These are phyloP conservation scores for Hippocampus zosterae DNA, from an alignment of 2,113 vertebrate species.

Conservation along the genomic window DNA sequence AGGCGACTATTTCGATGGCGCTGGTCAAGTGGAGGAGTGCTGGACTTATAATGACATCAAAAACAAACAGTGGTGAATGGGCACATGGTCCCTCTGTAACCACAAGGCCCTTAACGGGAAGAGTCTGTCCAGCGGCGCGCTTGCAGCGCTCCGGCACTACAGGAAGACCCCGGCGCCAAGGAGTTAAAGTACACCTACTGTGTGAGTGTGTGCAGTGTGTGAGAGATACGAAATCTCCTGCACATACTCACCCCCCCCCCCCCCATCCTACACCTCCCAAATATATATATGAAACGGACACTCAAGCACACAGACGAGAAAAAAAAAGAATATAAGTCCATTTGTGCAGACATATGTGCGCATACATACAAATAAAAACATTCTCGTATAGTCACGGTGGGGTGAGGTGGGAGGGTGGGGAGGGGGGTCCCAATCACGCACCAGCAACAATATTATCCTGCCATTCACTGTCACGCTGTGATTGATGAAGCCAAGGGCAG, in stretches of 20 bases:
- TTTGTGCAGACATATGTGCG: background rate
- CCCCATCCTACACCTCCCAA: background rate
- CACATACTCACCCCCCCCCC: background rate
- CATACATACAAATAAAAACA: slow-evolving; percentile 29
- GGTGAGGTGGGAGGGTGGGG: background rate
- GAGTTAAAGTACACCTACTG: slow-evolving; percentile 67
- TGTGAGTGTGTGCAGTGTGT: slow-evolving; percentile 31
- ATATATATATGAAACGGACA: slow-evolving; percentile 15
- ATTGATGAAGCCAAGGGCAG: slow-evolving; percentile 63
- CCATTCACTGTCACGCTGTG: slow-evolving; percentile 65
- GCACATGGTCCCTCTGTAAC: slow-evolving; percentile 67
- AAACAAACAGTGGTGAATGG: slow-evolving; percentile 76
- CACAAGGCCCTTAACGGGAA: slow-evolving; percentile 69
- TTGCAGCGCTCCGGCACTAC: slow-evolving; percentile 45
- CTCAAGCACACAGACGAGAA: background rate
- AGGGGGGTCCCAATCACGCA: slow-evolving; percentile 61
- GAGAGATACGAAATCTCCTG: background rate
- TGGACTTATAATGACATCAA: slow-evolving; percentile 73
- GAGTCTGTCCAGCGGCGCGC: slow-evolving; percentile 56
- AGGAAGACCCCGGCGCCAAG: slow-evolving; percentile 71
- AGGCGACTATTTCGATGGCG: slow-evolving; percentile 63
- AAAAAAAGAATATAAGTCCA: background rate
- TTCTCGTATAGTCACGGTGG: slow-evolving; percentile 16
- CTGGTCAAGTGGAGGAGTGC: slow-evolving; percentile 58
- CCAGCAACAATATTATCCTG: slow-evolving; percentile 74